Evolutionary conservation across 2,797 vertebrate genomes (phyloP), one percentile per base, ranked within the genome.

Genomic region (Sebastes iracundus): DNA sequence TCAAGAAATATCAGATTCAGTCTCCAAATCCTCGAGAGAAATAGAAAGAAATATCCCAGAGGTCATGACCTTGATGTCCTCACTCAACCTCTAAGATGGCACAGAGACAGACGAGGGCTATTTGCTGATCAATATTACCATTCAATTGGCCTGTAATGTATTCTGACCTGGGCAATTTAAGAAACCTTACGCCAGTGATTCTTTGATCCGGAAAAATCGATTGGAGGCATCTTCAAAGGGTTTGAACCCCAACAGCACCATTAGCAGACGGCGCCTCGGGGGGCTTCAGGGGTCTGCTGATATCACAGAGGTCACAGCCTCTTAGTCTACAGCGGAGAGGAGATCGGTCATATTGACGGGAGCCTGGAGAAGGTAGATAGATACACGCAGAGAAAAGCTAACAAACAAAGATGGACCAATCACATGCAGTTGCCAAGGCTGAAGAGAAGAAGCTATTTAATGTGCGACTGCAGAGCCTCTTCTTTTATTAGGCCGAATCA

Each of bases 161-260:
- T 82, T 86, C 80, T 92, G 88, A 88, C 82, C 75, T 6, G 27
- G 74, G 65, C 79, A 76, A 62, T 84, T 85, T 88, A 84, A 82
- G 83, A 73, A 82, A 91, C 82, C 87, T 62, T 74, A 88, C 28
- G 6, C 80, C 65, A 74, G 71, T 85, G 87, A 75, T 72, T 80
- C 74, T 90, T 79, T 81, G 77, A 86, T 78, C 75, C 53, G 62
- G 42, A 74, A 55, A 61, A 75, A 79, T 90, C 72, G 2, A 91
- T 91, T 91, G 27, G 8, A 65, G 75, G 10, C 42, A 38, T 83
- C 80, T 85, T 83, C 6, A 63, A 75, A 75, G 73, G 28, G 42
- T 30, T 49, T 30, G 28, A 66, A 63, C 55, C 49, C 30, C 61
- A 53, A 30, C 69, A 8, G 11, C n/a, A n/a, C 66, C 74, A 77